Percentiles rank a stretch among this genome's conserved stretches.
phyloP scores from a whole-genome alignment of 2,888 invertebrate genomes.

The Ormyrus thymus region DNA sequence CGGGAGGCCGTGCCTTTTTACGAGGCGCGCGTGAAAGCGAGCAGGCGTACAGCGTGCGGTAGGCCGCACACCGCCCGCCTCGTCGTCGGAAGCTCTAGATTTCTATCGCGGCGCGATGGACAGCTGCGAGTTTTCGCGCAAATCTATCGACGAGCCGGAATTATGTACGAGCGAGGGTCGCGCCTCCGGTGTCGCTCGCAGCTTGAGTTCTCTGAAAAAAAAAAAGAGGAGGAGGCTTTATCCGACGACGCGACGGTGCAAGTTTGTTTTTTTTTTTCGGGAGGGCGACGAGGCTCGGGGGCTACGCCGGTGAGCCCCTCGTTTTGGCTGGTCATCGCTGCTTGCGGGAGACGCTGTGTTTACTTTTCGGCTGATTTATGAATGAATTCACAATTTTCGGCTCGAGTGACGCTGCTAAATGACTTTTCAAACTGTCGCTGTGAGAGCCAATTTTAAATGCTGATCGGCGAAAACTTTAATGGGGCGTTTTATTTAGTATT shows the following conservation, averaged over 20 bases:
- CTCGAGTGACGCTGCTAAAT: too few species aligned
- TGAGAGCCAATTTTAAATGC: too few species aligned
- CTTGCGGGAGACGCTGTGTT: too few species aligned
- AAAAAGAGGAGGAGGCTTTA: neutral
- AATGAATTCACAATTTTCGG: too few species aligned
- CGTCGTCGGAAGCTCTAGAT: conserved; percentile 10
- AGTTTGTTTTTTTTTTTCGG: neutral
- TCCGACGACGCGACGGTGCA: neutral
- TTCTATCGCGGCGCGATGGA: conserved; percentile 12
- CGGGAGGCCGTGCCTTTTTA: conserved; percentile 3
- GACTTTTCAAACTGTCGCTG: too few species aligned
- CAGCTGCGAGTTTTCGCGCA: conserved; percentile 17
- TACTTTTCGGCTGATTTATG: too few species aligned
- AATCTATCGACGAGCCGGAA: neutral
- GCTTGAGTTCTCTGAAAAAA: conserved; percentile 1
- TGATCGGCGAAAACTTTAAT: too few species aligned
- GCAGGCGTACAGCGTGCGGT: neutral
- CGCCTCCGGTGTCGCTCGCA: neutral
- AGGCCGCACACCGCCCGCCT: neutral
- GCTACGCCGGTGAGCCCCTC: too few species aligned
- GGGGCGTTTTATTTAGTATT: too few species aligned
- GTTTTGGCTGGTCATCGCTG: too few species aligned
- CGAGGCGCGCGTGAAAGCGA: neutral
- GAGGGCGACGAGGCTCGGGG: too few species aligned
- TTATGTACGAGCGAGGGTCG: neutral